phyloP scores from a whole-genome alignment of 2,888 invertebrate genomes.

The Drosophila niveifrons region DNA sequence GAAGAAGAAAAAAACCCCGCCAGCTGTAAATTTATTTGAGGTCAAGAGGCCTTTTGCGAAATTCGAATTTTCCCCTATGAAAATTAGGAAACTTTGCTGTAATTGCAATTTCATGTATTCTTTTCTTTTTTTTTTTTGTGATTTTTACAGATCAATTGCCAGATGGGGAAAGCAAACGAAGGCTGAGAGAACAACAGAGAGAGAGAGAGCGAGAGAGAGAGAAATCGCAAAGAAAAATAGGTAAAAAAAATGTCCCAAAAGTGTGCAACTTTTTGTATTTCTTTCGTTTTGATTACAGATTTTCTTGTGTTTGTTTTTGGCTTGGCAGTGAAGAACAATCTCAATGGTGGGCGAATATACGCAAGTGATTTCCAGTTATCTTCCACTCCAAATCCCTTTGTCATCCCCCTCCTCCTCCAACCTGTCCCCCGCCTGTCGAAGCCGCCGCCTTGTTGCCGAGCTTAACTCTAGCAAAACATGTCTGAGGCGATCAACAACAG shows the following conservation, averaged over 20 bases:
- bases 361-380: slow-evolving; percentile 52
- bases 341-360: slow-evolving; percentile 69
- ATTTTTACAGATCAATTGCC: slow-evolving; percentile 12
- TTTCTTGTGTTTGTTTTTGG: slow-evolving; percentile 25
- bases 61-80: slow-evolving; percentile 17
- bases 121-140: slow-evolving; percentile 3
- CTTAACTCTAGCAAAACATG: slow-evolving; percentile 60
- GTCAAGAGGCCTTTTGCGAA: slow-evolving; percentile 27
- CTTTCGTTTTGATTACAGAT: slow-evolving; percentile 38
- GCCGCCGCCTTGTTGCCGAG: slow-evolving; percentile 15
- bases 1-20: background rate
- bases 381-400: slow-evolving; percentile 72
- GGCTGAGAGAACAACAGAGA: slow-evolving; percentile 5
- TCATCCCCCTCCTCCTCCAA: slow-evolving; percentile 39
- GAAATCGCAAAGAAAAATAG: background rate
- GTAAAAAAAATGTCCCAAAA: background rate
- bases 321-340: slow-evolving; percentile 35
- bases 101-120: background rate
- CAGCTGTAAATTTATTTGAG: slow-evolving; percentile 28
- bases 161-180: slow-evolving; percentile 12
- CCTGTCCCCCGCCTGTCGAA: slow-evolving; percentile 11
- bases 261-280: slow-evolving; percentile 4
- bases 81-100: slow-evolving; percentile 16
- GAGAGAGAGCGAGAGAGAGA: slow-evolving; percentile 2
- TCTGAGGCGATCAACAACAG: slow-evolving; percentile 72